Percentiles rank a stretch among this genome's conserved stretches.
Conservation (phyloP, 1,140 invertebrate species). For the Vanessa tameamea region DNA sequence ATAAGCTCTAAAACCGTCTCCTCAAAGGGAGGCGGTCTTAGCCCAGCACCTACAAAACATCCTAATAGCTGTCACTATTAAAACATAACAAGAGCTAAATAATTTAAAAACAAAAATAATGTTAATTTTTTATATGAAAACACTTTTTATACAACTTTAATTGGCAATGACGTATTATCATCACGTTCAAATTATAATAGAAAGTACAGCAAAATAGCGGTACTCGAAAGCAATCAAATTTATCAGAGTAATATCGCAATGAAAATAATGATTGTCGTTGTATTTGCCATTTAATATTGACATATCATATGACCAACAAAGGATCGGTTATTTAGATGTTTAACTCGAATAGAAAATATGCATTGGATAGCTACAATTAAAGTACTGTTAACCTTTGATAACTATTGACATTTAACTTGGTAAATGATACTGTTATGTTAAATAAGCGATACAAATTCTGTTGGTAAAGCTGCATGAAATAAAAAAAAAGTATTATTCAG, state of each 20-base stretch:
- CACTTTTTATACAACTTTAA: no score
- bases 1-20: no score
- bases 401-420: constrained; percentile 5
- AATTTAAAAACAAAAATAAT: no score
- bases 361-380: constrained; percentile 34
- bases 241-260: constrained; percentile 36
- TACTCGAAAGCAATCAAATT: constrained; percentile 23
- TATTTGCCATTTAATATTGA: constrained; percentile 44
- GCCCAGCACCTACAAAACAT: no score
- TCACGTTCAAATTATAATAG: constrained; percentile 6
- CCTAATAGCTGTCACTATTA: no score
- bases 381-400: constrained; percentile 28
- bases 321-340: constrained; percentile 19
- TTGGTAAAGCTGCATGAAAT: no score
- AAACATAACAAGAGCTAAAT: no score
- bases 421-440: constrained; percentile 12
- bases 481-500: no score
- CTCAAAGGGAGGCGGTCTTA: no score
- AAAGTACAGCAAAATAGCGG: constrained; percentile 21
- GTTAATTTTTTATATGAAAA: not conserved
- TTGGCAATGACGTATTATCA: constrained; percentile 3
- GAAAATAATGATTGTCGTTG: constrained; percentile 34
- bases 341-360: constrained; percentile 23
- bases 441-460: not conserved
- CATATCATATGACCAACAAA: constrained; percentile 36